phyloP scores from a whole-genome alignment of 1,140 invertebrate genomes.

The Manduca sexta region DNA sequence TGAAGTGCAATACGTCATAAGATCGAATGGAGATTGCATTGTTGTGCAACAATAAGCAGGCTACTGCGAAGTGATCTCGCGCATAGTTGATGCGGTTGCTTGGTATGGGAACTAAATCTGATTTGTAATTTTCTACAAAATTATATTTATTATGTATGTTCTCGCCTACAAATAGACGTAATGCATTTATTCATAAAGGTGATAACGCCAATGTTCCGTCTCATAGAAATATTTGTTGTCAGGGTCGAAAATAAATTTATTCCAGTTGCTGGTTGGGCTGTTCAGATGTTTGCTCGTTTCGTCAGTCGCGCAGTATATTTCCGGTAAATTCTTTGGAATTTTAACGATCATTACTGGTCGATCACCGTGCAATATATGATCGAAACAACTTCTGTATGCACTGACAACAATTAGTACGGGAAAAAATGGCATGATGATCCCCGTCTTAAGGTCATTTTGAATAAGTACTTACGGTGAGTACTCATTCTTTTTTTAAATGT shows the following conservation, averaged over 20 bases:
- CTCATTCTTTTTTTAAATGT: background rate
- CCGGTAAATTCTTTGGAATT: background rate
- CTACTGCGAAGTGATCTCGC: constrained; percentile 44
- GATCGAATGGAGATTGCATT: constrained; percentile 58
- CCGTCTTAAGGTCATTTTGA: background rate
- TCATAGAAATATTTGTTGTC: no score
- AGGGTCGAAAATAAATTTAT: no score
- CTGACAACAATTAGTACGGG: background rate
- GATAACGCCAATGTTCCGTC: background rate
- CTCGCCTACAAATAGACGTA: background rate
- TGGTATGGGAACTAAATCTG: constrained; percentile 57
- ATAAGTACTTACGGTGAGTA: background rate
- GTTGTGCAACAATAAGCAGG: constrained; percentile 48
- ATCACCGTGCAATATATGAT: constrained; percentile 22
- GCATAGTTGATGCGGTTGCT: constrained; percentile 53
- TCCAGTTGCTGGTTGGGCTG: no score
- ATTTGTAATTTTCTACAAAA: constrained; percentile 52
- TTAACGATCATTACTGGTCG: constrained; percentile 8
- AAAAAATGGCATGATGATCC: constrained; percentile 1
- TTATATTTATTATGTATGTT: constrained; percentile 14
- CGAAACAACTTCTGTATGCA: background rate
- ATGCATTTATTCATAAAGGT: no score
- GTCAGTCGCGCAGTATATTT: background rate
- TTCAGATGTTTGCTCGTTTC: no score
- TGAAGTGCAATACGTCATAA: constrained; percentile 57